Conservation (phyloP, 1,140 invertebrate species). For the Pollicipes pollicipes region DNA sequence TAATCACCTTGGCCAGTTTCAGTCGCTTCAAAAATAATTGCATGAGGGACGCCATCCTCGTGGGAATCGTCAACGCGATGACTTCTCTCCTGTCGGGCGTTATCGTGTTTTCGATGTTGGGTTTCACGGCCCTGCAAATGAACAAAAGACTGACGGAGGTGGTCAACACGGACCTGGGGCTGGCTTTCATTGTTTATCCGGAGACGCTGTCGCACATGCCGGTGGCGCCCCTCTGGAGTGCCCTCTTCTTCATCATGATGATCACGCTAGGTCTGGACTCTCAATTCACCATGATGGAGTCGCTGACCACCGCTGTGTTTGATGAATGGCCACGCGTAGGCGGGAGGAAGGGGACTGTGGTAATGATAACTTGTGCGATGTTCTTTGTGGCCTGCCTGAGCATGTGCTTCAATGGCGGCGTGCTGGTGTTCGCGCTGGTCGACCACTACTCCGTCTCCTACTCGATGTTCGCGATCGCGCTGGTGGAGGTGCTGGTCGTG, state of each 20-base stretch:
- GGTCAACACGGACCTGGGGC: slow-evolving; percentile 37
- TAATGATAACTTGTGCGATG: not conserved
- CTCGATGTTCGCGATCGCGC: slow-evolving; percentile 75
- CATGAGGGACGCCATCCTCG: slow-evolving; percentile 26
- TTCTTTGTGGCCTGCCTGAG: not conserved
- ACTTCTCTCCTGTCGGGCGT: slow-evolving; percentile 46
- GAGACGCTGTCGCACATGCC: slow-evolving; percentile 62
- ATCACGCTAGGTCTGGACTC: slow-evolving; percentile 55
- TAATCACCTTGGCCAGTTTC: not conserved
- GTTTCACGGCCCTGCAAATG: slow-evolving; percentile 51
- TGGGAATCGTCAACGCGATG: slow-evolving; percentile 28
- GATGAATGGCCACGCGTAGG: not conserved
- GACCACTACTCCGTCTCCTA: slow-evolving; percentile 81
- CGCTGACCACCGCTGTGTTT: not conserved
- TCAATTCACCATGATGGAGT: slow-evolving; percentile 25
- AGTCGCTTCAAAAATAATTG: slow-evolving; percentile 10
- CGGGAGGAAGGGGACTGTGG: not conserved
- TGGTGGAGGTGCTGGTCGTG: slow-evolving; percentile 61
- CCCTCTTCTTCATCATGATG: slow-evolving; percentile 68
- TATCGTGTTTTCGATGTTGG: slow-evolving; percentile 58
- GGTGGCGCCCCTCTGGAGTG: slow-evolving; percentile 59
- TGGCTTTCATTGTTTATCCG: slow-evolving; percentile 71
- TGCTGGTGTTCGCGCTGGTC: slow-evolving; percentile 79
- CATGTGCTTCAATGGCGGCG: slow-evolving; percentile 48
- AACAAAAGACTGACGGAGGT: slow-evolving; percentile 39